phyloP scores from a whole-genome alignment of 2,113 vertebrate species.

The Pomatostomus ruficeps region DNA sequence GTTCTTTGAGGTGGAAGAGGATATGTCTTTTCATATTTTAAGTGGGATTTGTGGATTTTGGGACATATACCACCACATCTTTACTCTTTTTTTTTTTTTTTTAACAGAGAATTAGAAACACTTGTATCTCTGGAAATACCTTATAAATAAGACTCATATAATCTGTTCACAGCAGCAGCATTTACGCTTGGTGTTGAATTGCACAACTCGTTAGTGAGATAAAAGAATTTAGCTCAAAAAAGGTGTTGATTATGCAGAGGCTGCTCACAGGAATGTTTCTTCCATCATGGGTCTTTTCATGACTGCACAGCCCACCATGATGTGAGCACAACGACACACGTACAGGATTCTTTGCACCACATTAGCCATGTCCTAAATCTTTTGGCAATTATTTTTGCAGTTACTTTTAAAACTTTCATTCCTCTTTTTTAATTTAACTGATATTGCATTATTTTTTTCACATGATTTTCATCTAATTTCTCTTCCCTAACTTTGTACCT shows the following conservation, averaged over 20 bases:
- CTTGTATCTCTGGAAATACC: neutral
- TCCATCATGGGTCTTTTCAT: neutral
- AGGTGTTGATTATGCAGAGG: neutral
- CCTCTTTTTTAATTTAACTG: neutral
- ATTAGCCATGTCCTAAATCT: neutral
- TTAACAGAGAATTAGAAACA: neutral
- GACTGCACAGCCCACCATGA: neutral
- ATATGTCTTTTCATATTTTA: neutral
- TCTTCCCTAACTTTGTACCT: neutral
- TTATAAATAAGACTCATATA: neutral
- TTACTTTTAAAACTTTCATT: neutral
- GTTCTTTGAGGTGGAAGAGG: neutral
- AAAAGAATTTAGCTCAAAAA: neutral
- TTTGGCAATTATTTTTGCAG: neutral
- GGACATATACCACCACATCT: neutral
- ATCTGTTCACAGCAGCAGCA: neutral
- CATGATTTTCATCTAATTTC: neutral
- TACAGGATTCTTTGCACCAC: neutral
- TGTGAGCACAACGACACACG: neutral
- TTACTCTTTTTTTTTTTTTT: neutral
- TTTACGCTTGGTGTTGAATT: neutral
- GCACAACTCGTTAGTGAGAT: neutral
- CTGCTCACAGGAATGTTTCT: neutral
- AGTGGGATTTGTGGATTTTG: neutral
- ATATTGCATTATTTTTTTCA: neutral